Evolutionary conservation across 2,888 invertebrate genomes (phyloP).

Genomic region (Gnatocerus cornutus): DNA sequence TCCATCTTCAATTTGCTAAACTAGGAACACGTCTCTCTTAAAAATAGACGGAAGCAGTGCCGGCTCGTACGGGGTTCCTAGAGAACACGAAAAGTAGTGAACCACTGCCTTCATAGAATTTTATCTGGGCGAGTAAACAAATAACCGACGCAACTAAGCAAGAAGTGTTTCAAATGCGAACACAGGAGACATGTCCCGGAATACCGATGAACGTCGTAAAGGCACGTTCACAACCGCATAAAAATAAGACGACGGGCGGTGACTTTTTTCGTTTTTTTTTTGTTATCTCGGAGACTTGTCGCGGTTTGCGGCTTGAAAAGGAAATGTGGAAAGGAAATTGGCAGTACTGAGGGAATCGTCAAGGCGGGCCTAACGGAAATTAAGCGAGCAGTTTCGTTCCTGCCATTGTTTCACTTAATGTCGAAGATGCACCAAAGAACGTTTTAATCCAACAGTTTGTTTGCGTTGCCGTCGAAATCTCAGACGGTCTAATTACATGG

Average conservation of each 20-base stretch:
- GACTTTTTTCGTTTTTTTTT: constrained; percentile 16
- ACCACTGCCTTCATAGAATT: constrained; percentile 25
- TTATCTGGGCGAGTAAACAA: constrained; percentile 47
- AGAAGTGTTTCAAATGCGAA: constrained; percentile 45
- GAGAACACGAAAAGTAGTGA: no score
- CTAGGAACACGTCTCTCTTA: constrained; percentile 20
- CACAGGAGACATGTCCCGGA: constrained; percentile 38
- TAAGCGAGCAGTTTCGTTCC: constrained; percentile 60
- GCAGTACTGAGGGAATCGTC: constrained; percentile 61
- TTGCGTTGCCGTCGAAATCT: constrained; percentile 32
- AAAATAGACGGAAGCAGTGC: constrained; percentile 29
- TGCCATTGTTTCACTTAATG: constrained; percentile 57
- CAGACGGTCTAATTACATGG: constrained; percentile 41
- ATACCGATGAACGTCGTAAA: constrained; percentile 46
- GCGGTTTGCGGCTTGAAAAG: constrained; percentile 51
- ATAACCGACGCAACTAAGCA: constrained; percentile 50
- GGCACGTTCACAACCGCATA: constrained; percentile 37
- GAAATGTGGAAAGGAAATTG: constrained; percentile 64
- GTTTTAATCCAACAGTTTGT: constrained; percentile 35
- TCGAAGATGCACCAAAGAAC: constrained; percentile 40
- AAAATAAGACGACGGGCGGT: constrained; percentile 29
- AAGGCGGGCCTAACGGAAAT: constrained; percentile 61
- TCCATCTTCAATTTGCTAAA: constrained; percentile 55
- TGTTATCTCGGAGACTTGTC: constrained; percentile 25
- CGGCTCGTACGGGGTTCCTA: not conserved